Base-by-base conservation (phyloP, 1,140 invertebrate species). In the Pseudomyrmex gracilis region DNA sequence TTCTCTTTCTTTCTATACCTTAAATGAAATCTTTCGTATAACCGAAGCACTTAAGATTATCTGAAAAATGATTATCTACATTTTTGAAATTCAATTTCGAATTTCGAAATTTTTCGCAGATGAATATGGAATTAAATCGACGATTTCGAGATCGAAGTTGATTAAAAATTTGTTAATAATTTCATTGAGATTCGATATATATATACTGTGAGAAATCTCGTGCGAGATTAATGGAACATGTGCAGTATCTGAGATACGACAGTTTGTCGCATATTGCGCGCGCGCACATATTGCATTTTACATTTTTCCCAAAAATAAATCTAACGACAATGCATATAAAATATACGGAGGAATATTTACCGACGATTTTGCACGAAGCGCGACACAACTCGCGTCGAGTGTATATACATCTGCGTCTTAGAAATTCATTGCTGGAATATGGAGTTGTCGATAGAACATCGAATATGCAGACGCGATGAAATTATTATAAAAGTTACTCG, bases 401-500 rank as follows among this genome's bases (percentile, higher is more conserved):
- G 20, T 60, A 51, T 34, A 47, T 12, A n/a, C n/a, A 24, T 34
- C 34, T 34, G 10, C 53, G 53, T 8, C 43, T 80, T 70, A 80
- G 76, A 80, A 71, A 80, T 80, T 80, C 76, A 80, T 80, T 70
- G 76, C 53, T 58, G 8, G 66, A 80, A 80, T 80, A 80, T 80
- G n/a, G 76, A 67, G 66, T 80, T 80, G 53, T 80, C 66, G 66
- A 80, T 80, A 45, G 76, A 58, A 80, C 22, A 60, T 80, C 66
- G 76, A 80, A 80, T 71, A 80, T 80, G 76, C 76, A 80, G 51
- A 71, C 76, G 43, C 76, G 76, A 71, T 80, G 76, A 80, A 80
- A 80, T 80, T 80, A 80, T 80, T 80, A 80, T 80, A 80, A 80
- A 80, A 80, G 66, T 80, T 80, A 70, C 66, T 80, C 53, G 66